These are phyloP conservation scores for Callaeas wilsoni DNA, from an alignment of 2,113 vertebrate species.

Conservation along the genomic window DNA sequence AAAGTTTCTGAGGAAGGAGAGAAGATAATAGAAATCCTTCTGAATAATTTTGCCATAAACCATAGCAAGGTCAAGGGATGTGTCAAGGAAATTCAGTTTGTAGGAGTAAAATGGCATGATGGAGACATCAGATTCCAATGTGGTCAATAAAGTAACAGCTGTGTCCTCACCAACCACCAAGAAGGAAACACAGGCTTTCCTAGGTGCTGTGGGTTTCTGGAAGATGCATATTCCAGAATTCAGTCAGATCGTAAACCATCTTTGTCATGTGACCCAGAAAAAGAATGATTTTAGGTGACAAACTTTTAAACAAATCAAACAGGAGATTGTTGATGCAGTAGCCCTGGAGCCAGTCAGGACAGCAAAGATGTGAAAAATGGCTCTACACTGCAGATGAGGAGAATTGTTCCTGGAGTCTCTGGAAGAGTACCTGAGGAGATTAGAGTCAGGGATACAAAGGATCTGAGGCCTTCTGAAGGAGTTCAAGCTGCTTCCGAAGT, in stretches of 20 bases:
- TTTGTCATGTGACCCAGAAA: not conserved
- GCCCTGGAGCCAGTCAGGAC: not conserved
- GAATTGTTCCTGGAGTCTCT: not conserved
- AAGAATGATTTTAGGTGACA: not conserved
- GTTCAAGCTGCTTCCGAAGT: not conserved
- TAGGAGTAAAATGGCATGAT: not conserved
- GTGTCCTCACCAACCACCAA: not conserved
- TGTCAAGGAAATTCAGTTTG: not conserved
- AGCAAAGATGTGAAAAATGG: not conserved
- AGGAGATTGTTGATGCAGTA: not conserved
- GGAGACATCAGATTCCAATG: not conserved
- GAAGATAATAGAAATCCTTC: not conserved
- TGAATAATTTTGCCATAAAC: not conserved
- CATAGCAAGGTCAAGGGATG: not conserved
- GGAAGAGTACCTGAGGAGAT: not conserved
- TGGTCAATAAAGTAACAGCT: not conserved
- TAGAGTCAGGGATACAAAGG: not conserved
- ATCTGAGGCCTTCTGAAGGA: not conserved
- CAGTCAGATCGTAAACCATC: not conserved
- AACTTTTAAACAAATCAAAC: not conserved
- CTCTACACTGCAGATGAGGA: not conserved
- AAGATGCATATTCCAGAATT: not conserved
- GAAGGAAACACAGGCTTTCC: not conserved
- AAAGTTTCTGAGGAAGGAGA: not conserved
- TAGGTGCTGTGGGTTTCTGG: not conserved